Evolutionary conservation across 2,888 invertebrate species (phyloP).

Genomic region (Epicampocera succincta): DNA sequence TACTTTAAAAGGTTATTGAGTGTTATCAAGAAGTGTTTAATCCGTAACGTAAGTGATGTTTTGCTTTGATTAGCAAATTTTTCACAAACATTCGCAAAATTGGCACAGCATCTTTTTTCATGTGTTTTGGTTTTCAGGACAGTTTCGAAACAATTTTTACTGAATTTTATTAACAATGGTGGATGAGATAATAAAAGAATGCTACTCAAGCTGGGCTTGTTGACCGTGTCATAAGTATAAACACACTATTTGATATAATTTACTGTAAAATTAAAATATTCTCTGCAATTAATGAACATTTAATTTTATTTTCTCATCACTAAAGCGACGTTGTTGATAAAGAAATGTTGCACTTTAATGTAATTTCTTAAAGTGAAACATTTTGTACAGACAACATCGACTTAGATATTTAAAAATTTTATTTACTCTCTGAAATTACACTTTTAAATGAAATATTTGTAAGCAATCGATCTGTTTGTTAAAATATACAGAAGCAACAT

Average conservation of each 20-base stretch:
- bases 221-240: neutral
- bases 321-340: too few relatives aligned
- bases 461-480: too few relatives aligned
- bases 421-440: too few relatives aligned
- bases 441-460: too few relatives aligned
- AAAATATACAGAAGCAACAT: too few relatives aligned
- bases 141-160: constrained; percentile 39
- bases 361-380: too few relatives aligned
- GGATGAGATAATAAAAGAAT: constrained; percentile 33
- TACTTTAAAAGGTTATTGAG: constrained; percentile 15
- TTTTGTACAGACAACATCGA: too few relatives aligned
- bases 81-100: neutral
- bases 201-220: neutral
- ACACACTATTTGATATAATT: neutral
- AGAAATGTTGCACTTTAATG: too few relatives aligned
- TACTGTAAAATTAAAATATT: too few relatives aligned
- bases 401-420: too few relatives aligned
- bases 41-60: neutral
- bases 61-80: neutral
- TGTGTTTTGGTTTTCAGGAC: neutral
- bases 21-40: neutral
- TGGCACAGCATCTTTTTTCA: neutral
- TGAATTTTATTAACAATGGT: neutral
- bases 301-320: too few relatives aligned
- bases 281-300: too few relatives aligned